Conservation (phyloP, 2,797 vertebrate species). For the Bovichtus variegatus region DNA sequence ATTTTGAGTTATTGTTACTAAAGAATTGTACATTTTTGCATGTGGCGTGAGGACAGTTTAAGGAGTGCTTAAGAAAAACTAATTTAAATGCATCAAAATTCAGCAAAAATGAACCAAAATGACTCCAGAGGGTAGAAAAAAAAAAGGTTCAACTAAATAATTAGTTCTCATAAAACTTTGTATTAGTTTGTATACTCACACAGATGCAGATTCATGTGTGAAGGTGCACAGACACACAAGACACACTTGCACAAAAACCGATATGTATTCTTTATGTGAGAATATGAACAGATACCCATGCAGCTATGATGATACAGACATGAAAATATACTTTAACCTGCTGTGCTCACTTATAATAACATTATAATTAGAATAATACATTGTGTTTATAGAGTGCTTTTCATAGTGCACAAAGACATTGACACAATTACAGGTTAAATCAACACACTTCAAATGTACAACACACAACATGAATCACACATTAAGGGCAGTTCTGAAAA, state of each 20-base stretch:
- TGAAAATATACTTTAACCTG: constrained; percentile 7
- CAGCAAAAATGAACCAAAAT: neutral
- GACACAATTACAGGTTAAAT: no score
- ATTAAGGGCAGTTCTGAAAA: no score
- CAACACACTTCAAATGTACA: no score
- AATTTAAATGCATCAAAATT: neutral
- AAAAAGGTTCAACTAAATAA: neutral
- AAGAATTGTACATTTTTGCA: neutral
- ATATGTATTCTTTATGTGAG: neutral
- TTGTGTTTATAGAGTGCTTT: no score
- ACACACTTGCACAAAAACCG: neutral
- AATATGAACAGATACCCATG: neutral
- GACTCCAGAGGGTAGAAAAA: neutral
- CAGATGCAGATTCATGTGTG: neutral
- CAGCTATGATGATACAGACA: neutral
- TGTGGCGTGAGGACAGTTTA: neutral
- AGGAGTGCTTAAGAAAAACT: neutral
- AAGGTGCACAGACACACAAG: neutral
- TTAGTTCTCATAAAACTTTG: neutral
- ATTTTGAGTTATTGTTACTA: neutral
- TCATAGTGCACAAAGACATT: no score
- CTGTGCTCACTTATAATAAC: neutral
- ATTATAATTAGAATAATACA: no score
- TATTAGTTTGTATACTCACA: neutral
- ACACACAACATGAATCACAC: no score